Conservation (phyloP, 1,140 invertebrate species). For the Meloidogyne floridensis region DNA sequence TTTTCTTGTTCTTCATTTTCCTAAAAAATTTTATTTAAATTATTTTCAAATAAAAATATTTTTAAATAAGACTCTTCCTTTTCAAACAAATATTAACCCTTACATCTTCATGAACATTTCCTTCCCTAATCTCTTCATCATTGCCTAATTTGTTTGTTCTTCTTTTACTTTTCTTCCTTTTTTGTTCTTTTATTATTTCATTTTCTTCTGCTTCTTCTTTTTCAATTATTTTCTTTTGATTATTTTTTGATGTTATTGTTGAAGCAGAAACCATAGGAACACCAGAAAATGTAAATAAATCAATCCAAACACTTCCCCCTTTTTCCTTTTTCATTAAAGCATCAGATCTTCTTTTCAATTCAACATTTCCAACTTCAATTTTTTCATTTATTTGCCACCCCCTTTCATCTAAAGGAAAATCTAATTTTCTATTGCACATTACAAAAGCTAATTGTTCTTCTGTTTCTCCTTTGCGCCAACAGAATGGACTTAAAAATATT, state of each 20-base stretch:
- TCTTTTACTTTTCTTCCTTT: background rate
- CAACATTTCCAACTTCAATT: background rate
- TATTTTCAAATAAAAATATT: background rate
- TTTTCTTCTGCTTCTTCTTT: background rate
- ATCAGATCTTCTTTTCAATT: background rate
- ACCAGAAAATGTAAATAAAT: conserved; percentile 2
- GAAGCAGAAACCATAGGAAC: background rate
- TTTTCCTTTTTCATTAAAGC: conserved; percentile 5
- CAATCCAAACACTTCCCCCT: background rate
- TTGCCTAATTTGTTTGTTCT: background rate
- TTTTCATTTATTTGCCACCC: background rate
- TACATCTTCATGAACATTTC: no score
- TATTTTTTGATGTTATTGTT: background rate
- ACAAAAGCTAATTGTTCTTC: background rate
- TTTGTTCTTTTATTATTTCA: background rate
- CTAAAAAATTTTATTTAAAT: background rate
- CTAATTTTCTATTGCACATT: conserved; percentile 5
- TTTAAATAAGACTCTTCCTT: background rate
- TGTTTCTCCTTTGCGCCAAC: conserved; percentile 1
- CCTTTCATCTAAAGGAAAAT: conserved; percentile 5
- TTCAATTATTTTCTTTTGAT: background rate
- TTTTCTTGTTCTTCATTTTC: conserved; percentile 8
- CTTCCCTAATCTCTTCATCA: background rate
- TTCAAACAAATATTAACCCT: no score
- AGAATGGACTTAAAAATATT: conserved; percentile 9